A percentile compares a stretch with the other conserved stretches of the same genome.
phyloP scores from a whole-genome alignment of 2,113 vertebrate genomes.

The Nyctibius bracteatus region DNA sequence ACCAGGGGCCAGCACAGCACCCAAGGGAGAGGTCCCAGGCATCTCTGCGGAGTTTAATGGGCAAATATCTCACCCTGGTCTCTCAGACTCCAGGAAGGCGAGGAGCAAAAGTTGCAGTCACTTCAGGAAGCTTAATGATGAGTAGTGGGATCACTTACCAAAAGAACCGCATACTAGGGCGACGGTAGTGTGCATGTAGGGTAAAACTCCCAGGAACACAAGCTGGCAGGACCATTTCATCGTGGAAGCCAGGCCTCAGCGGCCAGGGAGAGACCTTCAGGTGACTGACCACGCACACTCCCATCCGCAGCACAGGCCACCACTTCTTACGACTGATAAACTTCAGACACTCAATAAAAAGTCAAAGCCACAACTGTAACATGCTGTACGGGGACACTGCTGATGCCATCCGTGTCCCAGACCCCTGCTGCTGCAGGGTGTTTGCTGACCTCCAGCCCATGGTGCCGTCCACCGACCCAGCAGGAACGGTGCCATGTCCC shows the following conservation, averaged over 20 bases:
- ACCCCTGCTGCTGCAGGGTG: not conserved
- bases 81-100: not conserved
- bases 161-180: not conserved
- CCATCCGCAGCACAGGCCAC: not conserved
- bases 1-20: not conserved
- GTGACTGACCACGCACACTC: not conserved
- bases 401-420: not conserved
- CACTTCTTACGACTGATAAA: not conserved
- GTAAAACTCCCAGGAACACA: not conserved
- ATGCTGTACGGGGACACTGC: rapidly evolving
- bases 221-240: not conserved
- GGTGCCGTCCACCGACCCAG: rapidly evolving
- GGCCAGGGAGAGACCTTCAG: not conserved
- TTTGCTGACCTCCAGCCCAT: rapidly evolving
- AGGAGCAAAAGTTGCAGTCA: not conserved
- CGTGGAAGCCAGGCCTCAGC: not conserved
- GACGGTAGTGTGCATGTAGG: rapidly evolving
- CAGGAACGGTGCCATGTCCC: not conserved
- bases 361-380: rapidly evolving
- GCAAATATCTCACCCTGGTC: not conserved
- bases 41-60: not conserved
- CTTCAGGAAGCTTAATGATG: not conserved
- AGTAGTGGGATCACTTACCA: not conserved
- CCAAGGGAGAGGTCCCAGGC: not conserved
- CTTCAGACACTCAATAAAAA: rapidly evolving